Base-by-base conservation (phyloP, 2,888 invertebrate genomes). In the Arctia plantaginis region DNA sequence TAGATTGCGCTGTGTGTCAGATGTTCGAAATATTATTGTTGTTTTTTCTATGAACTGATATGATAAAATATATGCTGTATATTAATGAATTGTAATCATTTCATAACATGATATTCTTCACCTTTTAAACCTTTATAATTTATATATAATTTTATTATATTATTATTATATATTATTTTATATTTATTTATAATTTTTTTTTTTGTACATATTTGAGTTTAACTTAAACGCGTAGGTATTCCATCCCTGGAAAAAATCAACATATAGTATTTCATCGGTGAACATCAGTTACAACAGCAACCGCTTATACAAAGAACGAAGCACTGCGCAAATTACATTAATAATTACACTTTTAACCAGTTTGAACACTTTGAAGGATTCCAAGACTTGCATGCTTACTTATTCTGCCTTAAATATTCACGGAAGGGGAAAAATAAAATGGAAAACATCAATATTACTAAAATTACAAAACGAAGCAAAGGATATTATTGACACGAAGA, bases 401-500 rank as follows among this genome's bases (percentile, higher is more conserved):
- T 59, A 23, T 23, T 65, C 0, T 35, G 18, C 35, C 23, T 65
- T 65, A 65, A 35, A 27, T 27, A 27, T 27, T 59, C 1, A 59
- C 8, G 23, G 15, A 64, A 65, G 23, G 4, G 23, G 33, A 65
- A 65, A 33, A 18, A 64, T 64, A 64, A 27, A 30, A 33, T 33
- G 35, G 15, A 41, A 39, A 39, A 55, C 3, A 39, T 59, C 13
- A 3, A 59, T 13, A 59, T 27, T n/a, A n/a, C 41, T n/a, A 7
- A 41, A 41, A 44, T 41, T 27, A 27, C 2, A 39, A 18, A 41
- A 18, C 66, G 18, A 66, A 1, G 41, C 27, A 27, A 66, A 66
- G n/a, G 15, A 44, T 72, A 59, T 68, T 72, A 62, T 72, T 47
- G n/a, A 72, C 67, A 68, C 35, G 35, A 62, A 51, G 35, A 13